Percentiles rank a stretch among this genome's conserved stretches.
These are phyloP conservation scores for Catocala sponsa DNA, from an alignment of 2,888 invertebrate species.

Conservation along the genomic window DNA sequence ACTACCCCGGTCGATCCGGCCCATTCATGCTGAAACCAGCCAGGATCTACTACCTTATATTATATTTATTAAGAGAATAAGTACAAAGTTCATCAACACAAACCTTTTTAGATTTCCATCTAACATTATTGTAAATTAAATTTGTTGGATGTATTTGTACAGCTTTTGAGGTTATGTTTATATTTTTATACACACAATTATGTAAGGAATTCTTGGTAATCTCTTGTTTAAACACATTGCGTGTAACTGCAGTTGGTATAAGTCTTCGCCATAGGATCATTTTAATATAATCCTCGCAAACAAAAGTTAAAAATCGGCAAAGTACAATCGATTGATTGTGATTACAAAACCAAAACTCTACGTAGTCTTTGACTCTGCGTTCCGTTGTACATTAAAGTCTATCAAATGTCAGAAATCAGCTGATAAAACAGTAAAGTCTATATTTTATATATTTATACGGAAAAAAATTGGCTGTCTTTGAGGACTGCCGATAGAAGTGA, in stretches of 20 bases:
- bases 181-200: slow-evolving; percentile 49
- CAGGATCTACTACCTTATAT: no score
- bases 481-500: no score
- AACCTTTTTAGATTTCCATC: slow-evolving; percentile 79
- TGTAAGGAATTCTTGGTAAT: slow-evolving; percentile 42
- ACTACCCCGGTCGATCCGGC: no score
- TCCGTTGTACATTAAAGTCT: slow-evolving; percentile 8
- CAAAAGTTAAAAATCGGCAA: not conserved
- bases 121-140: slow-evolving; percentile 48
- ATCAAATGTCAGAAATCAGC: no score
- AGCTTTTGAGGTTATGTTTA: slow-evolving; percentile 63
- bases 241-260: slow-evolving; percentile 30
- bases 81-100: not conserved
- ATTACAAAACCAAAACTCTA: slow-evolving; percentile 26
- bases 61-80: no score
- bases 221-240: slow-evolving; percentile 40
- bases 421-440: no score
- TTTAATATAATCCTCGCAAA: slow-evolving; percentile 15
- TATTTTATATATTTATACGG: no score
- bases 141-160: slow-evolving; percentile 36
- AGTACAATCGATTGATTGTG: not conserved
- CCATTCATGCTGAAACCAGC: no score
- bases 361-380: slow-evolving; percentile 12
- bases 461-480: no score
- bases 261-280: slow-evolving; percentile 59